Evolutionary conservation across 2,113 vertebrate genomes (phyloP).

Genomic region (Aldabrachelys gigantea): DNA sequence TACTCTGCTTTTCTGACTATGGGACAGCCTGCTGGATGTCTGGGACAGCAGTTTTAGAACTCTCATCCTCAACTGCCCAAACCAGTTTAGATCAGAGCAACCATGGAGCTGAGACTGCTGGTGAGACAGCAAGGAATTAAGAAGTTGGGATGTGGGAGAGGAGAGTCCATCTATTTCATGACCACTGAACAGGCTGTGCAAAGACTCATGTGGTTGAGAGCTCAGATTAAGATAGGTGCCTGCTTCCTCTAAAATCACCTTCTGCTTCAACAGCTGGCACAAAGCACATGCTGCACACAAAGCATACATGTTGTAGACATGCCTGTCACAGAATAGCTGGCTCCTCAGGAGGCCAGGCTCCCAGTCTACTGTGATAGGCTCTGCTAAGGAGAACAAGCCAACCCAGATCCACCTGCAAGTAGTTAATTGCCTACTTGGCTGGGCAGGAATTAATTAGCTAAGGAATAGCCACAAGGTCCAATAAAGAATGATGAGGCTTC

Average conservation of each 20-base stretch:
- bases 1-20: not conserved
- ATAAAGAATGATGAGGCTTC: not conserved
- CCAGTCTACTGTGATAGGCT: no score
- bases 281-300: not conserved
- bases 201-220: no score
- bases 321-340: no score
- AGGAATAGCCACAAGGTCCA: not conserved
- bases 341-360: no score
- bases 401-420: no score
- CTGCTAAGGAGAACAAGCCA: no score
- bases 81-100: not conserved
- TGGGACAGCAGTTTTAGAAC: not conserved
- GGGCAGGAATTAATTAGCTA: not conserved
- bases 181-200: not conserved
- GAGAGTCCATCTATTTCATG: not conserved
- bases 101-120: not conserved
- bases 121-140: not conserved
- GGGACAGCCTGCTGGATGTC: not conserved
- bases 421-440: not conserved
- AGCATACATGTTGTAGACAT: no score
- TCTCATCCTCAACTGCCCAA: not conserved
- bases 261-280: not conserved
- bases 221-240: not conserved
- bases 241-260: not conserved
- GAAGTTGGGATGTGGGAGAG: not conserved